Evolutionary conservation across 2,113 vertebrate genomes (phyloP).

Genomic region (Cynocephalus volans): DNA sequence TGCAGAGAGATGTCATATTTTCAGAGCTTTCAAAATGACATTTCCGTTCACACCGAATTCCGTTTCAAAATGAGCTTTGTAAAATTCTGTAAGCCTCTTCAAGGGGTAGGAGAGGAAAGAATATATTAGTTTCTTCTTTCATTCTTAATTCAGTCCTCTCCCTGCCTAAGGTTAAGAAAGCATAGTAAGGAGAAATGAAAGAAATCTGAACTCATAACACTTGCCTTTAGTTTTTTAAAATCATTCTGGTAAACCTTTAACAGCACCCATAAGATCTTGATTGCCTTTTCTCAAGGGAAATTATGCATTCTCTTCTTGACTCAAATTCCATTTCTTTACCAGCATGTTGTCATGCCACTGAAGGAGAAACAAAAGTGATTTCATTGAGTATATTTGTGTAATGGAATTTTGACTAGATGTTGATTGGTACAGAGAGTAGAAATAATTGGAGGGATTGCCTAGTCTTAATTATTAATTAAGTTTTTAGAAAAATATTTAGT

Average conservation of each 20-base stretch:
- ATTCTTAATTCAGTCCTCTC: background rate
- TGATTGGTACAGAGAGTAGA: slow-evolving; percentile 22
- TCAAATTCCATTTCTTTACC: slow-evolving; percentile 16
- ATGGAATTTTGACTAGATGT: slow-evolving; percentile 21
- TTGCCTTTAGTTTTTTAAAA: background rate
- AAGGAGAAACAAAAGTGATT: background rate
- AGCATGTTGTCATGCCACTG: background rate
- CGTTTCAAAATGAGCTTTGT: slow-evolving; percentile 45
- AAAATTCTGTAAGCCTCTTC: background rate
- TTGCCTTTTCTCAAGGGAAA: slow-evolving; percentile 13
- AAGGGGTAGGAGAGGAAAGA: background rate
- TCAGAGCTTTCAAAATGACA: slow-evolving; percentile 45
- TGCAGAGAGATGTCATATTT: background rate
- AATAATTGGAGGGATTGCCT: slow-evolving; percentile 49
- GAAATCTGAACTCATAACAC: background rate
- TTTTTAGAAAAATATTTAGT: slow-evolving; percentile 75
- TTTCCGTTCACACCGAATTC: background rate
- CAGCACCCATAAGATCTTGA: background rate
- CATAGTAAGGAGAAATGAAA: background rate
- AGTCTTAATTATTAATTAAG: slow-evolving; percentile 59
- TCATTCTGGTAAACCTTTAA: slow-evolving; percentile 11
- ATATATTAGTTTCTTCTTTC: background rate
- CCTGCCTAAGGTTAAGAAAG: slow-evolving; percentile 49
- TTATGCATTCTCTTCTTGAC: background rate
- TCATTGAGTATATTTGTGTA: slow-evolving; percentile 33